Percentiles rank a stretch among this genome's conserved stretches.
Evolutionary conservation across 1,140 invertebrate species (phyloP).

Genomic region (Asbolus verrucosus): DNA sequence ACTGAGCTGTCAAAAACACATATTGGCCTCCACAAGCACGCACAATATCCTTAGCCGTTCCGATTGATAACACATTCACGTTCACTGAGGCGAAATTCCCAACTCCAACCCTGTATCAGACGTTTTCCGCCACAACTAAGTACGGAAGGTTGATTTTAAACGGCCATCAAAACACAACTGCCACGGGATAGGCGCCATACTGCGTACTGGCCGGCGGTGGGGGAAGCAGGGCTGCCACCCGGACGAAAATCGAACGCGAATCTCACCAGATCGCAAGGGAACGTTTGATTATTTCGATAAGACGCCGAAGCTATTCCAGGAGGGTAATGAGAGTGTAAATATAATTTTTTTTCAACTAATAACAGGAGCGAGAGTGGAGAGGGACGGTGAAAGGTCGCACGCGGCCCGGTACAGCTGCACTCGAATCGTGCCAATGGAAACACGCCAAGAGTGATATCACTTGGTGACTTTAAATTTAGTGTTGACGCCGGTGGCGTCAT

Average conservation of each 20-base stretch:
- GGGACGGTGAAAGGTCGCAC: neutral
- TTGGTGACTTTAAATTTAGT: too few relatives aligned
- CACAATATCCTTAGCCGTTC: slow-evolving; percentile 8
- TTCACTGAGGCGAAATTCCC: slow-evolving; percentile 32
- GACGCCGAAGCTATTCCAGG: too few relatives aligned
- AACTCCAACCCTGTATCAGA: neutral
- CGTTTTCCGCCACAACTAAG: slow-evolving; percentile 13
- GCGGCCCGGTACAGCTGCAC: neutral
- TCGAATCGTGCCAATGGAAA: slow-evolving; percentile 1
- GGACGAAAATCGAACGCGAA: neutral
- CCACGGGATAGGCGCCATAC: slow-evolving; percentile 46
- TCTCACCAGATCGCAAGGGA: slow-evolving; percentile 14
- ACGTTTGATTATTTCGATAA: slow-evolving; percentile 27
- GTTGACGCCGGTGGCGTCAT: too few relatives aligned
- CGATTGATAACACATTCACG: slow-evolving; percentile 1
- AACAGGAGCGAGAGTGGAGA: too few relatives aligned
- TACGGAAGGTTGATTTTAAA: neutral
- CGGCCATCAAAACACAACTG: slow-evolving; percentile 41
- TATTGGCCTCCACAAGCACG: slow-evolving; percentile 24
- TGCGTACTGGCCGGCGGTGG: slow-evolving; percentile 19
- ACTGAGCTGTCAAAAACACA: slow-evolving; percentile 42
- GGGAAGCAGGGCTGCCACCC: slow-evolving; percentile 18
- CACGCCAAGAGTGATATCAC: too few relatives aligned
- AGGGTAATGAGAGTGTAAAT: too few relatives aligned
- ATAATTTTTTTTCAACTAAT: neutral